Evolutionary conservation across 2,797 vertebrate genomes (phyloP).

Genomic region (Percopsis omiscomaycus): DNA sequence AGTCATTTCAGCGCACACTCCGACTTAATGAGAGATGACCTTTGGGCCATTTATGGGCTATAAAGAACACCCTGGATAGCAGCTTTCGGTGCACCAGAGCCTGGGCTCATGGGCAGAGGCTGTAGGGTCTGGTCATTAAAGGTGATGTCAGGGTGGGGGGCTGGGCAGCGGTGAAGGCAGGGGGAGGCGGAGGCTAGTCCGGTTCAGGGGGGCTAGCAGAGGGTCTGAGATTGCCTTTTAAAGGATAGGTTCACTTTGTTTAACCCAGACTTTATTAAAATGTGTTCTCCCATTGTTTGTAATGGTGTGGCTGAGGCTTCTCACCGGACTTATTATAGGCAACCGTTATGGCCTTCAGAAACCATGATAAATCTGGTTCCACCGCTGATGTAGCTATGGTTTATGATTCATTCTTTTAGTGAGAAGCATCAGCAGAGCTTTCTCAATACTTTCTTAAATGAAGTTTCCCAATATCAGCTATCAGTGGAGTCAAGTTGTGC

Average conservation of each 20-base stretch:
- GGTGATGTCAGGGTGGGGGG: neutral
- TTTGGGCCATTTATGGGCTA: slow-evolving; percentile 69
- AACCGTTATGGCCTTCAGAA: too few relatives aligned
- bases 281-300: too few relatives aligned
- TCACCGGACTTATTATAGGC: too few relatives aligned
- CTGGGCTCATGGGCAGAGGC: slow-evolving; percentile 44
- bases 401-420: too few relatives aligned
- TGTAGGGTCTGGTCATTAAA: slow-evolving; percentile 47
- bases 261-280: neutral
- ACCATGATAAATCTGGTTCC: too few relatives aligned
- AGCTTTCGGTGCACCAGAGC: slow-evolving; percentile 53
- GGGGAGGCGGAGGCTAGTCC: neutral
- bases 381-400: too few relatives aligned
- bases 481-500: too few relatives aligned
- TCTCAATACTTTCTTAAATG: too few relatives aligned
- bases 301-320: too few relatives aligned
- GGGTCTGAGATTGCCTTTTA: neutral
- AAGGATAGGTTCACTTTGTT: neutral
- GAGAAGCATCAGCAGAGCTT: too few relatives aligned
- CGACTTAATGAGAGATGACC: slow-evolving; percentile 72
- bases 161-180: neutral
- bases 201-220: neutral
- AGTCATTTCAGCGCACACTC: slow-evolving; percentile 63
- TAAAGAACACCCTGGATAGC: slow-evolving; percentile 58
- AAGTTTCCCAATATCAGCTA: too few relatives aligned